A percentile compares a stretch with the other conserved stretches of the same genome.
phyloP scores from a whole-genome alignment of 1,140 invertebrate species.

The Paraescarpia echinospica region DNA sequence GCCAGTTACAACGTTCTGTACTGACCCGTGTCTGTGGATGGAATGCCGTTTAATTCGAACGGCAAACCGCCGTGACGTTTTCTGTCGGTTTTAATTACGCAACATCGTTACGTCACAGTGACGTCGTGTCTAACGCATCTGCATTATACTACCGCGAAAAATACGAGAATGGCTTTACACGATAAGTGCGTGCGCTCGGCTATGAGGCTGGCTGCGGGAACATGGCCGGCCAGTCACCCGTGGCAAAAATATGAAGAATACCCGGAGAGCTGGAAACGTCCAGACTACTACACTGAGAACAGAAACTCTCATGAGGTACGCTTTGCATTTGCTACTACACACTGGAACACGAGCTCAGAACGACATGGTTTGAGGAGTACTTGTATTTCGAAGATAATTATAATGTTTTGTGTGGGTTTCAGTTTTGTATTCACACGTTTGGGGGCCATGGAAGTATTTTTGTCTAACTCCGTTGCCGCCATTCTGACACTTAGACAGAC shows the following conservation, averaged over 20 bases:
- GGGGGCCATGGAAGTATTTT: no score
- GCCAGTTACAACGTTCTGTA: background rate
- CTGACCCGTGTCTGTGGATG: slow-evolving; percentile 2
- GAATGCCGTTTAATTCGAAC: background rate
- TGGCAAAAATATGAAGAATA: background rate
- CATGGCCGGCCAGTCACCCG: background rate
- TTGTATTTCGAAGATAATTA: background rate
- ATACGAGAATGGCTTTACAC: background rate
- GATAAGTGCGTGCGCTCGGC: background rate
- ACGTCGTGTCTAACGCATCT: background rate
- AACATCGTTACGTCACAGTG: background rate
- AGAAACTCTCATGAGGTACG: background rate
- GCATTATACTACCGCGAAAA: background rate
- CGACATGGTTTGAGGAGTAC: background rate
- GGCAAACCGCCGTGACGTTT: background rate
- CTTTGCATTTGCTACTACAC: background rate
- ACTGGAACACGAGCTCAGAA: background rate
- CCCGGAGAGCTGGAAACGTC: background rate
- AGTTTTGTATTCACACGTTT: no score
- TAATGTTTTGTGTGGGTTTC: no score
- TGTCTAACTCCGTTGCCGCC: no score
- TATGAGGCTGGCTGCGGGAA: background rate
- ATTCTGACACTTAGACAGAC: no score
- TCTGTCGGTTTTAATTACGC: background rate
- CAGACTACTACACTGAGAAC: background rate